A percentile compares a stretch with the other conserved stretches of the same genome.
Evolutionary conservation across 2,797 vertebrate genomes (phyloP).

Genomic region (Acanthurus leucopareius): DNA sequence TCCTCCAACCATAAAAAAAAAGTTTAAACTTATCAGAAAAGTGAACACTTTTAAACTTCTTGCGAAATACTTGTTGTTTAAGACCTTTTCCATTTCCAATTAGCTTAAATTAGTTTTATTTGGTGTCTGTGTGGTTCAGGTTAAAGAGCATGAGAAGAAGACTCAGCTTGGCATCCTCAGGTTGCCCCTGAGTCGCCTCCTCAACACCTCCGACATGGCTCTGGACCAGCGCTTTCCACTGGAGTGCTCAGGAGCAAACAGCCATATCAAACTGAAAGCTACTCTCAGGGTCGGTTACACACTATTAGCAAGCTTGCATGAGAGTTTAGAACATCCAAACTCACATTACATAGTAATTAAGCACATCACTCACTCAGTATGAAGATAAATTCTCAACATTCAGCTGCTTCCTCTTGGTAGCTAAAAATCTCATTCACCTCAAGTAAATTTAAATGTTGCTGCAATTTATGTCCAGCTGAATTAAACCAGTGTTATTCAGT

Average conservation of each 20-base stretch:
- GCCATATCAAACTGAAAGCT: slow-evolving; percentile 92
- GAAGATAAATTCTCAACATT: neutral
- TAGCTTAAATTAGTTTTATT: neutral
- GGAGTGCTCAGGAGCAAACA: slow-evolving; percentile 91
- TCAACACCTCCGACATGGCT: slow-evolving; percentile 85
- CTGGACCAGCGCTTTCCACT: slow-evolving; percentile 91
- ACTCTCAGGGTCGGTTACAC: slow-evolving; percentile 88
- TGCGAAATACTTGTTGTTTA: neutral
- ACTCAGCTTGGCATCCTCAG: slow-evolving; percentile 86
- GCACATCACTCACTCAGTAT: neutral
- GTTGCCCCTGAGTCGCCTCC: slow-evolving; percentile 87
- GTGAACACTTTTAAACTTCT: no score
- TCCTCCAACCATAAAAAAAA: no score
- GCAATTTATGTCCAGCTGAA: neutral
- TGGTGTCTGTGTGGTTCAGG: slow-evolving; percentile 74
- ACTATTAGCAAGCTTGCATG: neutral
- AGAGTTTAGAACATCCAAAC: neutral
- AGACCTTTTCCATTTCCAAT: neutral
- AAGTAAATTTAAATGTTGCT: neutral
- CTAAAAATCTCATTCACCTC: neutral
- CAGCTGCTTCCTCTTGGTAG: neutral
- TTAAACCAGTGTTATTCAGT: neutral
- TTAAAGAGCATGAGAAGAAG: slow-evolving; percentile 91
- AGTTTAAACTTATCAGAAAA: no score
- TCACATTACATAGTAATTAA: neutral